Evolutionary conservation across 1,140 invertebrate genomes (phyloP).

Genomic region (Theocolax elegans): DNA sequence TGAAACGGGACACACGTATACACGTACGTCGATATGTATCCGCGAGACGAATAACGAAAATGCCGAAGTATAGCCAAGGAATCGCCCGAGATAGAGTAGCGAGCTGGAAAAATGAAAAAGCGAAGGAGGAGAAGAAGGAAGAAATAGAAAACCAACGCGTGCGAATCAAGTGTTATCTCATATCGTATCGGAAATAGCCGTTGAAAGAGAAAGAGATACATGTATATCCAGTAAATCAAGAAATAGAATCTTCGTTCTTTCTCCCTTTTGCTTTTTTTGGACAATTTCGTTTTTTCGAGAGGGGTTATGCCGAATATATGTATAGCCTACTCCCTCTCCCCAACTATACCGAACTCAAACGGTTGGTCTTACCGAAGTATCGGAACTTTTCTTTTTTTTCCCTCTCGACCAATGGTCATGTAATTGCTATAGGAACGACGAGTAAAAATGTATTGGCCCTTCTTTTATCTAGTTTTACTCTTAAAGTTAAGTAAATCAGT

Average conservation of each 20-base stretch:
- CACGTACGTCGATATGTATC: neutral
- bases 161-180: constrained; percentile 23
- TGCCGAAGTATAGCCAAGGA: neutral
- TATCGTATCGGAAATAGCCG: constrained; percentile 20
- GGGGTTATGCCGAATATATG: too few species aligned
- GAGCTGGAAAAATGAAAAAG: constrained; percentile 16
- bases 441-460: neutral
- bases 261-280: neutral
- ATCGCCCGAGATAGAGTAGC: constrained; percentile 11
- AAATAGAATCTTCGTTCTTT: neutral
- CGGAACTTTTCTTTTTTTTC: neutral
- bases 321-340: too few species aligned
- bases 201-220: neutral
- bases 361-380: too few species aligned
- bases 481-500: too few species aligned
- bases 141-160: neutral
- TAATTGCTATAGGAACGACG: constrained; percentile 17
- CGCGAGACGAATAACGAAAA: constrained; percentile 8
- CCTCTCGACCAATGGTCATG: neutral
- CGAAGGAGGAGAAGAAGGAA: neutral
- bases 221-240: constrained; percentile 9
- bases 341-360: too few species aligned
- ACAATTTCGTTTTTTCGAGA: constrained; percentile 14
- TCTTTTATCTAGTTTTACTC: too few species aligned
- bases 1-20: neutral